Evolutionary conservation across 2,888 invertebrate species (phyloP).

Genomic region (Amiota communis): DNA sequence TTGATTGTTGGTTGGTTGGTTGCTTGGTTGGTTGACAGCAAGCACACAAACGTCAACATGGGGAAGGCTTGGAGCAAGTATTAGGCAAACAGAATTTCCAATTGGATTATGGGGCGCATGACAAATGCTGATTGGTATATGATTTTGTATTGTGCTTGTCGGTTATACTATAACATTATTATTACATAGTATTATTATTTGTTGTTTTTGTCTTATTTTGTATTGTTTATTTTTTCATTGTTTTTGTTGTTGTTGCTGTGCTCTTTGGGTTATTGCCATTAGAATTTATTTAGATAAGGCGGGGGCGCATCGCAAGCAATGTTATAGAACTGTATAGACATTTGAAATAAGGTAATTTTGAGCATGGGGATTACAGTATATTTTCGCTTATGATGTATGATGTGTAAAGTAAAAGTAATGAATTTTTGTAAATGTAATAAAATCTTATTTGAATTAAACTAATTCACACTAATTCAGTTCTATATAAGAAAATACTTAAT

Average conservation of each 20-base stretch:
- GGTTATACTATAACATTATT: no score
- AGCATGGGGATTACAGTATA: no score
- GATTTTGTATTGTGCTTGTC: no score
- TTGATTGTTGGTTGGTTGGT: not conserved
- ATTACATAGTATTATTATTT: no score
- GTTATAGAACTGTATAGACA: no score
- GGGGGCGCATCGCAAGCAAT: not conserved
- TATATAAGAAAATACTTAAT: no score
- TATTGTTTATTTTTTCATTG: not conserved
- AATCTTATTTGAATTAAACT: no score
- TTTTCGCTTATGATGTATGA: no score
- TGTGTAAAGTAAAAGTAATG: no score
- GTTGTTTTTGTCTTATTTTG: not conserved
- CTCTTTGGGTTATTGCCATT: not conserved
- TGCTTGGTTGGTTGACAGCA: conserved; percentile 23
- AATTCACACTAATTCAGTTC: no score
- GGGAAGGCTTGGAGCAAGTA: conserved; percentile 71
- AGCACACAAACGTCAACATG: conserved; percentile 69
- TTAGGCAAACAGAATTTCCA: conserved; percentile 61
- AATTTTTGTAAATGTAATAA: no score
- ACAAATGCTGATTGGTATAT: conserved; percentile 1
- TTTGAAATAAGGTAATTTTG: no score
- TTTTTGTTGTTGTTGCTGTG: not conserved
- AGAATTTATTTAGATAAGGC: not conserved
- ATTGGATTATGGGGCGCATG: not conserved